phyloP scores from a whole-genome alignment of 2,797 vertebrate genomes.

The Urosaurus nigricauda region DNA sequence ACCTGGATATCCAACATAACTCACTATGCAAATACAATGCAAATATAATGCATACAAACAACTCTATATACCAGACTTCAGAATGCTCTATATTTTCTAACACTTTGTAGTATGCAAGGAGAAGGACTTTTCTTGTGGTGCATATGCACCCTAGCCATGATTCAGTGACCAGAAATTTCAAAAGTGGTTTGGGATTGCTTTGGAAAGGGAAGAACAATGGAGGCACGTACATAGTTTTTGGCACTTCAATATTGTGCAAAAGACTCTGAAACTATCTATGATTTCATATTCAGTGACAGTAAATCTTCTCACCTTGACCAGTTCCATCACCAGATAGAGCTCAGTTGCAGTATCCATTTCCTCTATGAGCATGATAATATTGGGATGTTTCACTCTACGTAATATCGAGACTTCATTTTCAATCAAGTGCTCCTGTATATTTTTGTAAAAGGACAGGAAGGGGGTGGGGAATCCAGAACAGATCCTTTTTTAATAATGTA shows the following conservation, averaged over 20 bases:
- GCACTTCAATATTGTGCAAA: background rate
- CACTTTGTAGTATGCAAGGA: background rate
- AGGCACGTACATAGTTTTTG: background rate
- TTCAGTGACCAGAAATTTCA: background rate
- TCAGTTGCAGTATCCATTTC: conserved; percentile 93
- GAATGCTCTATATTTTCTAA: background rate
- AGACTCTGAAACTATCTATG: background rate
- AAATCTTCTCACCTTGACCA: conserved; percentile 88
- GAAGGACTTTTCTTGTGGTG: background rate
- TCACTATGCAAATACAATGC: no score
- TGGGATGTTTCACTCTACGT: conserved; percentile 94
- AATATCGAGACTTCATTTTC: conserved; percentile 96
- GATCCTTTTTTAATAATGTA: background rate
- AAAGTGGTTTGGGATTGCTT: background rate
- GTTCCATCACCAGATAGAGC: conserved; percentile 96
- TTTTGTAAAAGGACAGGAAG: background rate
- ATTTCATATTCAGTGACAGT: background rate
- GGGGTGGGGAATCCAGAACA: background rate
- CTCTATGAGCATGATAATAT: conserved; percentile 97
- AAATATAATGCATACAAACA: background rate
- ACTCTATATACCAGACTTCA: background rate
- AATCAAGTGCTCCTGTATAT: conserved; percentile 93
- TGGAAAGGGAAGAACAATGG: background rate
- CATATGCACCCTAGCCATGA: background rate
- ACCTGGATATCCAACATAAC: background rate